These are phyloP conservation scores for Xiphophorus hellerii DNA, from an alignment of 2,113 vertebrate genomes.

Conservation along the genomic window DNA sequence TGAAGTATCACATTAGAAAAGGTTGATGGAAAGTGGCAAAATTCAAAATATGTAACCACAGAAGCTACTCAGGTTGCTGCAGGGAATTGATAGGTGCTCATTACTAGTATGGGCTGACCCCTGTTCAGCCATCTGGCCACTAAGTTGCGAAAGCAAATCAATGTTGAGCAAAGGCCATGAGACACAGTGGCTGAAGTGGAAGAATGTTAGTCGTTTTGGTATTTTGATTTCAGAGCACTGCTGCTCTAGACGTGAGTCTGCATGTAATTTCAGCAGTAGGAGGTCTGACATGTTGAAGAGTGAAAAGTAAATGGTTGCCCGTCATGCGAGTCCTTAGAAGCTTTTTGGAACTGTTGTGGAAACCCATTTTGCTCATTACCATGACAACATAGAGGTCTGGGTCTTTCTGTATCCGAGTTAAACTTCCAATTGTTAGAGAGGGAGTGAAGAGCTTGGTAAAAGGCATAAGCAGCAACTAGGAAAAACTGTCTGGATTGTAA, in stretches of 20 bases:
- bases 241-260: slow-evolving; percentile 15
- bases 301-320: slow-evolving; percentile 18
- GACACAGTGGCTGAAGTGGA: slow-evolving; percentile 9
- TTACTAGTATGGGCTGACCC: slow-evolving; percentile 34
- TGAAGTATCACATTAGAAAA: too few relatives aligned
- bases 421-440: slow-evolving; percentile 30
- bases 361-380: slow-evolving; percentile 56
- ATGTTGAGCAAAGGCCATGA: slow-evolving; percentile 25
- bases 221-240: slow-evolving; percentile 6
- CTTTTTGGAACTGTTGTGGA: slow-evolving; percentile 9
- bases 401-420: slow-evolving; percentile 39
- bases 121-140: slow-evolving; percentile 35
- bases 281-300: neutral
- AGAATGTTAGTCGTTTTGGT: slow-evolving; percentile 3
- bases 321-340: slow-evolving; percentile 13
- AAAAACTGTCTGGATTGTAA: neutral
- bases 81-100: slow-evolving; percentile 22
- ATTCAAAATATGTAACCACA: slow-evolving; percentile 19
- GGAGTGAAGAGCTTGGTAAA: slow-evolving; percentile 28
- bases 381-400: slow-evolving; percentile 50
- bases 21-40: too few relatives aligned
- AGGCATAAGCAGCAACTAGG: slow-evolving; percentile 14
- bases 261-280: slow-evolving; percentile 26
- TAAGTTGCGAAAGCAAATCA: slow-evolving; percentile 23
- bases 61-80: slow-evolving; percentile 21